Evolutionary conservation across 2,888 invertebrate species (phyloP).

Genomic region (Therioaphis trifolii): DNA sequence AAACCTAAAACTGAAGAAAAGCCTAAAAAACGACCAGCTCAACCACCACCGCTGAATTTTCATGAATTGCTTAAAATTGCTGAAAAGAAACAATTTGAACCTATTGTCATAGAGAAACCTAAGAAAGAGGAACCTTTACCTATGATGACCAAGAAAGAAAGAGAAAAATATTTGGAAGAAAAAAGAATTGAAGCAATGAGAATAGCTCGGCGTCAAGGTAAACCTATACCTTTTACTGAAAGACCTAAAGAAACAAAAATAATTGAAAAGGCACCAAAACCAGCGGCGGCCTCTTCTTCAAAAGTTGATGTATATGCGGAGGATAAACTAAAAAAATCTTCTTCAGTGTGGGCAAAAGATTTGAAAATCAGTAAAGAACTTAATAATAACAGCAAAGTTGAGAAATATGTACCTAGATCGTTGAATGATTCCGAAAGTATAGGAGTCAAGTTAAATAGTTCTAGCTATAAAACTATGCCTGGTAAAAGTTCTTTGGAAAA

Average conservation of each 20-base stretch:
- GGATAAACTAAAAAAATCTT: constrained; percentile 64
- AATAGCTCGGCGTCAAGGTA: constrained; percentile 56
- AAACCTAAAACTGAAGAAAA: constrained; percentile 69
- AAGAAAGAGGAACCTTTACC: constrained; percentile 75
- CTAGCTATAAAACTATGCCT: neutral
- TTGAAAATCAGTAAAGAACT: constrained; percentile 44
- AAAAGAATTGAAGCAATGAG: constrained; percentile 70
- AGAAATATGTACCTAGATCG: constrained; percentile 43
- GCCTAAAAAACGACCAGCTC: constrained; percentile 73
- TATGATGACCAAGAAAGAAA: constrained; percentile 84
- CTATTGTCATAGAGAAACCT: constrained; percentile 75
- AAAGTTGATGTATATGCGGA: constrained; percentile 57
- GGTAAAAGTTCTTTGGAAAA: constrained; percentile 5
- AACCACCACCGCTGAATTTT: constrained; percentile 83
- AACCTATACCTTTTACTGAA: neutral
- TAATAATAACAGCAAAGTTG: constrained; percentile 42
- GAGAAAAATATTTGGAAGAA: constrained; percentile 79
- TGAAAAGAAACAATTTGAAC: constrained; percentile 85
- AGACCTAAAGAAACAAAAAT: constrained; percentile 42
- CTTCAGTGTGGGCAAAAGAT: constrained; percentile 64
- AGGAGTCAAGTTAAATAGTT: neutral
- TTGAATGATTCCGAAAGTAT: constrained; percentile 15
- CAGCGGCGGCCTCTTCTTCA: constrained; percentile 44
- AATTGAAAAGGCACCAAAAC: constrained; percentile 34
- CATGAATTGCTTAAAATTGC: constrained; percentile 83